phyloP scores from a whole-genome alignment of 2,888 invertebrate genomes.

The Sinodicranocentrus sp. region DNA sequence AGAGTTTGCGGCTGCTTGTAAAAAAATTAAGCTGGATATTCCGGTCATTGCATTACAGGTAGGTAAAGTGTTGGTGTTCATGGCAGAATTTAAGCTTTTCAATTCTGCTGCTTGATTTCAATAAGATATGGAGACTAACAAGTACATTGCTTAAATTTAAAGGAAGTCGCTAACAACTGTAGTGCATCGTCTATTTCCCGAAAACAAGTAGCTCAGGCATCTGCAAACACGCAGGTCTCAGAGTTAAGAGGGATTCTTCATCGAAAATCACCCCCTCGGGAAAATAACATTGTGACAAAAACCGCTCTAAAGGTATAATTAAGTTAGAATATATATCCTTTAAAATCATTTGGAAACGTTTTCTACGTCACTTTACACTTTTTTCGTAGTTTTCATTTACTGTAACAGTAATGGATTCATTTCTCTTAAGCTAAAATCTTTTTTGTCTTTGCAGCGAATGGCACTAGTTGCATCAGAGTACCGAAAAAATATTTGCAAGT shows the following conservation, averaged over 20 bases:
- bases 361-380: not conserved
- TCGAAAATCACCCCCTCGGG: constrained; percentile 44
- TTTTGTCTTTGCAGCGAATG: constrained; percentile 25
- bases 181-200: too few species aligned
- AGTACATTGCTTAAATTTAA: too few species aligned
- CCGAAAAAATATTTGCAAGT: constrained; percentile 2
- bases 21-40: constrained; percentile 60
- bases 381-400: not conserved
- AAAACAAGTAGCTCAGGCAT: too few species aligned
- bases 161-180: too few species aligned
- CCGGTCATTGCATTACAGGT: not conserved
- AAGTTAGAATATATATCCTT: too few species aligned
- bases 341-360: too few species aligned
- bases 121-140: too few species aligned
- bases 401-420: not conserved
- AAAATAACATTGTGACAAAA: constrained; percentile 29
- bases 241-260: too few species aligned
- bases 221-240: too few species aligned
- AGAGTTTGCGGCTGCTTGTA: constrained; percentile 62
- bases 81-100: too few species aligned
- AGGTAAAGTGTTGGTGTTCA: not conserved
- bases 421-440: not conserved
- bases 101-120: too few species aligned
- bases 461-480: constrained; percentile 19
- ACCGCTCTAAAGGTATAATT: constrained; percentile 55